A percentile compares a stretch with the other conserved stretches of the same genome.
Evolutionary conservation across 2,113 vertebrate genomes (phyloP).

Genomic region (Ceratotherium simum): DNA sequence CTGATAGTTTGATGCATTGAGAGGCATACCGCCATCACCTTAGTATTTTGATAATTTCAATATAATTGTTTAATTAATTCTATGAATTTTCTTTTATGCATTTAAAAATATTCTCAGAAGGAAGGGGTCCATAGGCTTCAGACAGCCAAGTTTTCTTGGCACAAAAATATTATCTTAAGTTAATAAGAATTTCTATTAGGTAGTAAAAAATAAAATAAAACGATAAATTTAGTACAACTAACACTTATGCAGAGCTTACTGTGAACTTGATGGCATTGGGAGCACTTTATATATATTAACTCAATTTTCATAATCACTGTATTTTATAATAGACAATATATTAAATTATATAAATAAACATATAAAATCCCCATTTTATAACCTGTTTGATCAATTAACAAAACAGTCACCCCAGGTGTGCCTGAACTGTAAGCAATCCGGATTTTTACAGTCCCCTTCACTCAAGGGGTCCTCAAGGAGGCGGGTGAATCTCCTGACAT

Average conservation of each 20-base stretch:
- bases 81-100: constrained; percentile 6
- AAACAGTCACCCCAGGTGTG: neutral
- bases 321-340: constrained; percentile 20
- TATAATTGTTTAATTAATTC: neutral
- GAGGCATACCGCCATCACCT: neutral
- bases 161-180: neutral
- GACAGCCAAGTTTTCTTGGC: neutral
- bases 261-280: neutral
- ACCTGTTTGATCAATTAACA: neutral
- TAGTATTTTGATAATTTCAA: neutral
- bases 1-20: neutral
- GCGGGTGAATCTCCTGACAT: neutral
- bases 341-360: neutral
- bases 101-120: constrained; percentile 57
- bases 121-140: neutral
- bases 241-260: neutral
- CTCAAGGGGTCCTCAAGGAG: neutral
- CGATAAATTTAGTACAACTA: neutral
- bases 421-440: neutral
- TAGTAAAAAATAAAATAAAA: neutral
- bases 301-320: neutral
- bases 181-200: neutral
- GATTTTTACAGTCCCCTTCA: neutral
- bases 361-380: neutral
- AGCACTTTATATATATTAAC: neutral